A percentile compares a stretch with the other conserved stretches of the same genome.
These are phyloP conservation scores for Julus scanicus DNA, from an alignment of 2,888 invertebrate genomes.

Conservation along the genomic window DNA sequence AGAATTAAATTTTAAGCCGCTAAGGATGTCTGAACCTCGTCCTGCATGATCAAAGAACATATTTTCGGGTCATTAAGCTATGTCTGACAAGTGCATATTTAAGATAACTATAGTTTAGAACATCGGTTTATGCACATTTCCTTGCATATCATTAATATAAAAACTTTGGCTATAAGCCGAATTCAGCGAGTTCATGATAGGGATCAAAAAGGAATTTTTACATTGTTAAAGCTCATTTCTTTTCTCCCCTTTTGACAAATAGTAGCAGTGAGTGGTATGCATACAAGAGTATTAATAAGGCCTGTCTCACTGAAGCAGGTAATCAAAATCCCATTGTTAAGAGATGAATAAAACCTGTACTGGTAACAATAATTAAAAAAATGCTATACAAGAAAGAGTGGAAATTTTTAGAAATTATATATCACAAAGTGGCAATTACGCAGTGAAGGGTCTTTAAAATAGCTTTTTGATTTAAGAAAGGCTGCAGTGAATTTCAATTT, in stretches of 20 bases:
- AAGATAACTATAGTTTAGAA: not conserved
- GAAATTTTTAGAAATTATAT: not conserved
- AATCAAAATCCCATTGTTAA: not conserved
- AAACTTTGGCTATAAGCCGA: not conserved
- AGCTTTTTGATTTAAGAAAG: no score
- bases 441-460: not conserved
- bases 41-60: not conserved
- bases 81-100: conserved; percentile 40
- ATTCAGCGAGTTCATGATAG: not conserved
- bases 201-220: not conserved
- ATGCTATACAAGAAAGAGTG: not conserved
- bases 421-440: not conserved
- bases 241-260: not conserved
- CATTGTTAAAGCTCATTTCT: not conserved
- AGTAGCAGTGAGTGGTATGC: not conserved
- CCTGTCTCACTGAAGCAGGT: not conserved
- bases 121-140: not conserved
- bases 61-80: conserved; percentile 12
- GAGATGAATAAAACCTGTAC: not conserved
- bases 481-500: no score
- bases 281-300: not conserved
- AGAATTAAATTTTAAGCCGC: conserved; percentile 21
- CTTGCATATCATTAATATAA: not conserved
- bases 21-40: conserved; percentile 20
- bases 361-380: not conserved